Evolutionary conservation across 2,113 vertebrate species (phyloP), one percentile per base, ranked within the genome.

Genomic region (Todiramphus saurophagus): DNA sequence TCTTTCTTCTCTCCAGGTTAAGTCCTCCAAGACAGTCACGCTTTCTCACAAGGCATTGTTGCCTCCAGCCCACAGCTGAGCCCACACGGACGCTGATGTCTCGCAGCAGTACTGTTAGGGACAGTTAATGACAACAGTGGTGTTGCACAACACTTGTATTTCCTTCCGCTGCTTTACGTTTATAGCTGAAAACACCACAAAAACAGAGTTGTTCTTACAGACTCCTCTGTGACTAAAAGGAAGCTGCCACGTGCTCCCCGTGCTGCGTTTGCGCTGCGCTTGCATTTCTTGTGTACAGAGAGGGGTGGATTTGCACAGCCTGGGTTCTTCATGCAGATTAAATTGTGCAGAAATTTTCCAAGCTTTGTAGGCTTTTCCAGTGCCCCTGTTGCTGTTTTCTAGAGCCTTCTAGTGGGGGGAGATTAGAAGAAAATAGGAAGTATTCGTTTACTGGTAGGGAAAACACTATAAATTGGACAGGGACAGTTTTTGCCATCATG

Each of bases 401-500:
- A 75, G 85, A 90, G 87, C 93, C 92, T 92, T 90, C 96, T 97
- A 66, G 79, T 95, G 94, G 93, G 28, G 7, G 16, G 4, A 86
- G 21, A 41, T 62, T 9, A 63, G 43, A 80, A 88, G 64, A 75
- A 90, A 58, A 67, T 7, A 77, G 1, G 2, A 83, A 59, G 30
- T 9, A 18, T 35, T 39, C 33, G 11, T 0, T 93, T 74, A 59
- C 7, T 78, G 7, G 8, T 23, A 43, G 41, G 27, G 20, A 83
- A 78, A 86, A 56, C 23, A 43, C 31, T 46, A 18, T 55, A 72
- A 66, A 69, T 28, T 55, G 14, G 14, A 64, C 58, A 43, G 23
- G 17, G 19, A 88, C 1, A 19, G 9, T 19, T 92, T 83, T 81
- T 94, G 51, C 35, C n/a, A 31, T 83, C 63, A 37, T 1, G 4